Percentiles rank a stretch among this genome's conserved stretches.
phyloP scores from a whole-genome alignment of 1,140 invertebrate genomes.

The Nylanderia fulva region DNA sequence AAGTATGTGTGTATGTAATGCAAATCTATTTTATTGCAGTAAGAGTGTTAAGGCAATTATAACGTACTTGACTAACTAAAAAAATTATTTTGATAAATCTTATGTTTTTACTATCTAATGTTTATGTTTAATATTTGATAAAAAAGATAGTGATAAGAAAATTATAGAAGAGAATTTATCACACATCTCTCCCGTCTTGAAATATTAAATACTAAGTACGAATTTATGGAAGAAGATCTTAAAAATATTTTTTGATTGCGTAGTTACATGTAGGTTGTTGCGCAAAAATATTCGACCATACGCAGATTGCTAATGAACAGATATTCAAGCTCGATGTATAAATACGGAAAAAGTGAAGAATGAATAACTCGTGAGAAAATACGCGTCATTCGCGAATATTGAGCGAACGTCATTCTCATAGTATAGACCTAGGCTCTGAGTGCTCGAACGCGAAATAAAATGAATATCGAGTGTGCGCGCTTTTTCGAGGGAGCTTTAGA shows the following conservation, averaged over 20 bases:
- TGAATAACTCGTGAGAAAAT: slow-evolving; percentile 21
- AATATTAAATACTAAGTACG: background rate
- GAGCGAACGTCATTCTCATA: slow-evolving; percentile 14
- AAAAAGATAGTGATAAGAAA: background rate
- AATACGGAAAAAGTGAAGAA: slow-evolving; percentile 22
- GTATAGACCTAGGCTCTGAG: slow-evolving; percentile 6
- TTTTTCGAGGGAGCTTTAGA: slow-evolving; percentile 11
- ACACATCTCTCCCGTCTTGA: background rate
- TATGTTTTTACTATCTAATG: too few relatives aligned
- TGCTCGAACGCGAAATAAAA: slow-evolving; percentile 36
- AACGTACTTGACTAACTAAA: background rate
- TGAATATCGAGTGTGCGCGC: slow-evolving; percentile 37
- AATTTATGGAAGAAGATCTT: background rate
- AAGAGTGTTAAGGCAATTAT: background rate
- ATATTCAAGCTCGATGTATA: slow-evolving; percentile 25
- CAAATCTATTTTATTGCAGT: background rate
- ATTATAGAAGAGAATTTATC: background rate
- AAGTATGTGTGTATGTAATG: background rate
- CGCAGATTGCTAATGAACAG: slow-evolving; percentile 43
- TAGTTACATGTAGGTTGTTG: background rate
- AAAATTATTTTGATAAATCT: background rate
- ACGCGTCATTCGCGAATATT: slow-evolving; percentile 47
- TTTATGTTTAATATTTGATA: too few relatives aligned
- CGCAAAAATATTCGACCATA: slow-evolving; percentile 8
- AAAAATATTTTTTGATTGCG: background rate